These are phyloP conservation scores for Vulpes lagopus DNA, from an alignment of 2,113 vertebrate species.

Conservation along the genomic window DNA sequence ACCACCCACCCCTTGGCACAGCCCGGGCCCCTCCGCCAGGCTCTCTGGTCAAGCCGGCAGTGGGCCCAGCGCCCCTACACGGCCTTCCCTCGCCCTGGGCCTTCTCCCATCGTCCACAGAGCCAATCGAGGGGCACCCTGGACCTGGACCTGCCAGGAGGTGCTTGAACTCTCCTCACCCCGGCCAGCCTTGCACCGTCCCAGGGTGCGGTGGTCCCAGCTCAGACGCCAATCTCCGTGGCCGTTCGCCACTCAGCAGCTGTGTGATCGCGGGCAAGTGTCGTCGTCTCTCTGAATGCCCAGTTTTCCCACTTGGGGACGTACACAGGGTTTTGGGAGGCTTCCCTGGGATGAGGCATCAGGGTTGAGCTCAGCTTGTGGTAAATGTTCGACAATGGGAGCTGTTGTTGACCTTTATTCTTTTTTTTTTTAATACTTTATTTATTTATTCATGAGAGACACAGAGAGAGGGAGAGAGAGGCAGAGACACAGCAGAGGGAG, in stretches of 20 bases:
- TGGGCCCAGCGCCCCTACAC: neutral
- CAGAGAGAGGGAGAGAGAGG: too few species aligned
- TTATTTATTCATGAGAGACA: too few species aligned
- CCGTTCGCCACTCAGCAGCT: neutral
- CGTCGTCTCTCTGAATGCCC: neutral
- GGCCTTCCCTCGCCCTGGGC: neutral
- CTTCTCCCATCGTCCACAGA: too few species aligned
- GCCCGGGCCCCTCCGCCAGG: neutral
- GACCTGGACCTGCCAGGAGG: neutral
- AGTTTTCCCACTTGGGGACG: neutral
- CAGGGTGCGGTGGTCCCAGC: fast-evolving
- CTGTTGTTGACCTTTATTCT: neutral
- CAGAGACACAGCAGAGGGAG: too few species aligned
- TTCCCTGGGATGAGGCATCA: neutral
- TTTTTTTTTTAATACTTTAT: too few species aligned
- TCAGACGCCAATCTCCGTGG: fast-evolving
- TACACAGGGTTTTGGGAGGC: neutral
- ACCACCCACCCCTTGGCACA: fast-evolving
- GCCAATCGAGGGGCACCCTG: neutral
- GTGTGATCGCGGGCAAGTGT: neutral
- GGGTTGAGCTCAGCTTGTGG: too few species aligned
- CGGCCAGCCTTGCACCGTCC: neutral
- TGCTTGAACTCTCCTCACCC: too few species aligned
- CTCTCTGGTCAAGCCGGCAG: neutral
- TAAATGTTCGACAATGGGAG: neutral